Conservation (phyloP, 2,797 vertebrate genomes). For the Anguilla obscura region DNA sequence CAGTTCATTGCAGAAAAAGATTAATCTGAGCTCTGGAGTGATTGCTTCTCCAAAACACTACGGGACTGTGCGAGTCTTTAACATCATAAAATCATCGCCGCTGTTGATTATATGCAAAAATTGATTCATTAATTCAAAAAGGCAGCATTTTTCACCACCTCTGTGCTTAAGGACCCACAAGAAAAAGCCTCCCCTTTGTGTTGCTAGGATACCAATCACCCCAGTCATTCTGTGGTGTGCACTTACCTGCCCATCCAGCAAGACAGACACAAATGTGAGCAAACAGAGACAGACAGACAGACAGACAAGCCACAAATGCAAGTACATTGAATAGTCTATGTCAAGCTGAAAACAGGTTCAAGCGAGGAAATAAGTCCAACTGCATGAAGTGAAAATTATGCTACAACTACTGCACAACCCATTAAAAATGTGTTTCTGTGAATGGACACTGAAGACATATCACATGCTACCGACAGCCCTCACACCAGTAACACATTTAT, state of each 20-base stretch:
- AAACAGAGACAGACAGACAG: background rate
- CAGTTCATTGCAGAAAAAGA: background rate
- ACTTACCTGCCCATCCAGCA: background rate
- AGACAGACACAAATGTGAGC: background rate
- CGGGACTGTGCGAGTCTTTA: background rate
- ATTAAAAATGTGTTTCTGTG: background rate
- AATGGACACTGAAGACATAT: background rate
- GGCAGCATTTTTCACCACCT: background rate
- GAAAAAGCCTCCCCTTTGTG: slow-evolving; percentile 14
- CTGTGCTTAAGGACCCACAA: background rate
- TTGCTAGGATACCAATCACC: slow-evolving; percentile 19
- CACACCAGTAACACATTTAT: background rate
- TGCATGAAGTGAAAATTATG: background rate
- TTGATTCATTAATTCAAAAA: background rate
- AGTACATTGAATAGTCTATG: background rate
- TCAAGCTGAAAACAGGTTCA: background rate
- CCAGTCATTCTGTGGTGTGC: background rate
- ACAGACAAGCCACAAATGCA: background rate
- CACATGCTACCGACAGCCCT: background rate
- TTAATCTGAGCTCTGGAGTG: background rate
- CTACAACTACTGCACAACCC: background rate
- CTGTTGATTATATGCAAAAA: slow-evolving; percentile 7
- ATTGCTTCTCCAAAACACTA: background rate
- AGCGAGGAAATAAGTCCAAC: background rate
- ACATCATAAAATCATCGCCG: background rate